Evolutionary conservation across 2,113 vertebrate species (phyloP), one percentile per base, ranked within the genome.

Genomic region (Colossoma macropomum): DNA sequence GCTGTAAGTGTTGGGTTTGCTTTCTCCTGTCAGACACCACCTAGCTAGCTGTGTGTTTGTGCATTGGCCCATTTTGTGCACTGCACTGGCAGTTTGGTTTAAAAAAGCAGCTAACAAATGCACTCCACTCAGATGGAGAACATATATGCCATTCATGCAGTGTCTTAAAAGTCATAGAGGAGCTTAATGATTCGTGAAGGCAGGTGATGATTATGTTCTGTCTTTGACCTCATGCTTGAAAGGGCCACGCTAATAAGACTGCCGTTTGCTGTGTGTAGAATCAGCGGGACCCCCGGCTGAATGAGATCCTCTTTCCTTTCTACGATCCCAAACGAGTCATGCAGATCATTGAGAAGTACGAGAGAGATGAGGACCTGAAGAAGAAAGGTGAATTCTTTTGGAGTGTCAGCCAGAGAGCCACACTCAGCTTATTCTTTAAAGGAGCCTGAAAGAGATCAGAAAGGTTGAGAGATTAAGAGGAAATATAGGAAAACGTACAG

Each of bases 251-350:
- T 72, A 72, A 75, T 75, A 75, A 71, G 54, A 28, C 4, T 71
- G 30, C 32, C 12, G 59, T 77, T 13, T 84, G 62, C 25, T 80
- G 15, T 81, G 13, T 91, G 87, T 88, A 99, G 98, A 97, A 98
- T 91, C 98, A 99, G 88, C 96, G 98, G 82, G 98, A 99, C 86
- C 98, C 98, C 74, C 94, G 98, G 75, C 92, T 99, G 92, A 99
- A 99, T 80, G 98, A 99, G 93, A 99, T 99, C 94, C 95, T 99
- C 77, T 99, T 99, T 90, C 98, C 98, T 1, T 99, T 99, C 92
- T 99, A 98, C 88, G 97, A 99, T 88, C 92, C 90, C 79, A 99
- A 99, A 95, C 96, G 98, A 92, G 97, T 96, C 85, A 97, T 95
- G 95, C 97, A 96, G 93, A 99, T 99, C 91, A 95, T 99, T 76